phyloP scores from a whole-genome alignment of 2,888 invertebrate species.

The Hecatera dysodea region DNA sequence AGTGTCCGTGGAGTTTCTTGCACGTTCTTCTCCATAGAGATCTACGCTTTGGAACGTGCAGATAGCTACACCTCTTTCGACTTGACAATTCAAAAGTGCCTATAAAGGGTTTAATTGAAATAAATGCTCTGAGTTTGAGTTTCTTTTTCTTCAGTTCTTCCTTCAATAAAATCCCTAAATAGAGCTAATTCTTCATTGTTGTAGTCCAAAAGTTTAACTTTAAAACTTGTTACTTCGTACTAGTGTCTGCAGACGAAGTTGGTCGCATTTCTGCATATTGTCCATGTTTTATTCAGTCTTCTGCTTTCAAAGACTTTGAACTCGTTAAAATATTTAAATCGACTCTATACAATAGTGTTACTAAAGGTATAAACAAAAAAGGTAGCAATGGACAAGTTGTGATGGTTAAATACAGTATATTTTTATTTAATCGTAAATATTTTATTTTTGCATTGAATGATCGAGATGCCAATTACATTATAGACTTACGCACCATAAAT shows the following conservation, averaged over 20 bases:
- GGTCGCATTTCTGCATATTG: conserved; percentile 42
- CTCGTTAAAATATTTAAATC: conserved; percentile 54
- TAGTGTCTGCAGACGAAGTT: conserved; percentile 22
- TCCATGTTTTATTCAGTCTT: conserved; percentile 50
- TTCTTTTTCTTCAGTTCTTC: not conserved
- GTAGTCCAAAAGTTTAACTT: conserved; percentile 11
- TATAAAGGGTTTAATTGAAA: too few relatives aligned
- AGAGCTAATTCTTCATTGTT: not conserved
- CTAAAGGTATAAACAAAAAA: conserved; percentile 19
- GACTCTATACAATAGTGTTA: conserved; percentile 15
- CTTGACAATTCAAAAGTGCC: too few relatives aligned
- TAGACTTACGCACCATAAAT: too few relatives aligned
- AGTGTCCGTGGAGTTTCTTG: too few relatives aligned
- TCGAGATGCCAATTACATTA: too few relatives aligned
- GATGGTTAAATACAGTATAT: not conserved
- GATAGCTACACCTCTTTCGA: too few relatives aligned
- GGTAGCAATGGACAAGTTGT: conserved; percentile 8
- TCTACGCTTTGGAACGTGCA: too few relatives aligned
- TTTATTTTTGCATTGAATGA: too few relatives aligned
- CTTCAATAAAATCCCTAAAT: conserved; percentile 1
- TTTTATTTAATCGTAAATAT: not conserved
- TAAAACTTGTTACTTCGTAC: conserved; percentile 25
- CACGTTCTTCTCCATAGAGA: too few relatives aligned
- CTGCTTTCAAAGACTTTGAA: conserved; percentile 27
- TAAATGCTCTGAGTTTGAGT: too few relatives aligned